Percentiles rank a stretch among this genome's conserved stretches.
Conservation (phyloP, 2,797 vertebrate species). For the Scolopax rusticola region DNA sequence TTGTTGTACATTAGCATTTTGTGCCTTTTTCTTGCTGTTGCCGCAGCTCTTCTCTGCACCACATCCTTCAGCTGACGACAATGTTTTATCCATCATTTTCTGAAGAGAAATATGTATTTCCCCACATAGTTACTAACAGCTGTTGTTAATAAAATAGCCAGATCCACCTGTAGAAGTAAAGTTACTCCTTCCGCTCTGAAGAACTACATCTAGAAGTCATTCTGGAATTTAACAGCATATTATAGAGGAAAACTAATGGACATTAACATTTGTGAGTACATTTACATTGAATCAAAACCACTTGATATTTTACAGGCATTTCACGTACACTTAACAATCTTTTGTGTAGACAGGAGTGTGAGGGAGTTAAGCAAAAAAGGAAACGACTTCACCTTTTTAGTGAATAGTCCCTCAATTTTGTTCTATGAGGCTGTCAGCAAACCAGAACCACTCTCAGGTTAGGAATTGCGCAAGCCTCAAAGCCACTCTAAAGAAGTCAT, state of each 20-base stretch:
- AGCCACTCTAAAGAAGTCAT: neutral
- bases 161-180: neutral
- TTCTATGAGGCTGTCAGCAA: constrained; percentile 72
- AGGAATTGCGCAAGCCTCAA: constrained; percentile 53
- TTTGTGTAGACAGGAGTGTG: neutral
- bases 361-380: constrained; percentile 39
- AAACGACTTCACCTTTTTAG: constrained; percentile 35
- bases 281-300: neutral
- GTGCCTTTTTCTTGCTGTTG: neutral
- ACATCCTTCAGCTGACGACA: rapidly evolving
- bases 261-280: neutral
- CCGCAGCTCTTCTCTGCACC: neutral
- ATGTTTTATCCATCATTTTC: neutral
- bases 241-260: neutral
- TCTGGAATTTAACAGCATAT: neutral
- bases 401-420: neutral
- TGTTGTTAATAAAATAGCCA: neutral
- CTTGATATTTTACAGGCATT: neutral
- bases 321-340: rapidly evolving
- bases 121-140: neutral
- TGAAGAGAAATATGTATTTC: neutral
- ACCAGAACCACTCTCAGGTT: constrained; percentile 47
- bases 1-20: rapidly evolving
- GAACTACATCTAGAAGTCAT: neutral
- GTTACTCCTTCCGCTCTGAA: neutral